Evolutionary conservation across 2,113 vertebrate species (phyloP).

Genomic region (Hippocampus abdominalis): DNA sequence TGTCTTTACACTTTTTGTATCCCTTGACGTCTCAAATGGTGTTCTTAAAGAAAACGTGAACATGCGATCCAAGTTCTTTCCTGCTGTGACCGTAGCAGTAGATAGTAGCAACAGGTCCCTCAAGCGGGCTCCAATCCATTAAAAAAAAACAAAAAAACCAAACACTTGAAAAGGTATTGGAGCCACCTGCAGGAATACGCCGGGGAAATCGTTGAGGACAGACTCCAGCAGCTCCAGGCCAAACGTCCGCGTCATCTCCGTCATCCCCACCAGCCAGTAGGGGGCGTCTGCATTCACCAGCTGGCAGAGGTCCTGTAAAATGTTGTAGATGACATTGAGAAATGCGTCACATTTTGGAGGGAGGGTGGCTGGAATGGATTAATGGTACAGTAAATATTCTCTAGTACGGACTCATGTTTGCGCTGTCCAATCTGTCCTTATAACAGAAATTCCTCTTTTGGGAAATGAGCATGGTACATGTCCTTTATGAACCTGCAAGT

Average conservation of each 20-base stretch:
- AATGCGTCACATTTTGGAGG: no score
- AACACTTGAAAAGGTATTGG: not conserved
- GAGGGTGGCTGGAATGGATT: no score
- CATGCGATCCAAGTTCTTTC: not conserved
- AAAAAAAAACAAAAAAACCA: no score
- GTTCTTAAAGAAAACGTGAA: not conserved
- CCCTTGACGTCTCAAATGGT: no score
- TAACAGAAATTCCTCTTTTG: no score
- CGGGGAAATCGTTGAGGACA: slow-evolving; percentile 94
- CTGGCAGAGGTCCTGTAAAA: slow-evolving; percentile 89
- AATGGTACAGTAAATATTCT: no score
- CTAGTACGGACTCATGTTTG: no score
- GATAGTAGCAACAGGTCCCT: not conserved
- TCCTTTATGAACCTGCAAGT: no score
- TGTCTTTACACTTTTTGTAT: no score
- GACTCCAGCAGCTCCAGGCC: slow-evolving; percentile 96
- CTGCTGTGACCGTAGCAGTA: not conserved
- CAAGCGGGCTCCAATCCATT: not conserved
- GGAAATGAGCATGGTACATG: no score
- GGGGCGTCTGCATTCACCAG: slow-evolving; percentile 97
- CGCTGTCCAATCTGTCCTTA: no score
- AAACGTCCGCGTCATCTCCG: slow-evolving; percentile 97
- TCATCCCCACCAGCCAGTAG: slow-evolving; percentile 98
- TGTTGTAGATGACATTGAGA: no score
- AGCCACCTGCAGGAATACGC: slow-evolving; percentile 85